Evolutionary conservation across 2,797 vertebrate species (phyloP).

Genomic region (Lepus oiostolus): DNA sequence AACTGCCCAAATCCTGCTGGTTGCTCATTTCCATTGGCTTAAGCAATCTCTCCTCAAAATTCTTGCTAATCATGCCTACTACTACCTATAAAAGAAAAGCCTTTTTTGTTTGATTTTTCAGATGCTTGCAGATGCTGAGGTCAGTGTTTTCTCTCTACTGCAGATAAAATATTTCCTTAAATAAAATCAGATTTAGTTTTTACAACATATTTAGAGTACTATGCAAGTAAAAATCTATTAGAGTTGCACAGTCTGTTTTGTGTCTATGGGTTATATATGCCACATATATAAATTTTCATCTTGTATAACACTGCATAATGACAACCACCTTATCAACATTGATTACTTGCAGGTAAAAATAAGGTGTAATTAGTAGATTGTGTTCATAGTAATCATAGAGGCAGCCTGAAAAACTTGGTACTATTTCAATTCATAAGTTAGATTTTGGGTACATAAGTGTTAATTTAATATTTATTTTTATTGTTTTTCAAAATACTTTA

Average conservation of each 20-base stretch:
- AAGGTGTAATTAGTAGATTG: background rate
- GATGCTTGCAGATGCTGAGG: background rate
- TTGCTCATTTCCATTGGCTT: background rate
- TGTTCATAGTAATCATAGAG: background rate
- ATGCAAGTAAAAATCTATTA: background rate
- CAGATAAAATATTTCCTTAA: background rate
- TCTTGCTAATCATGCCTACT: background rate
- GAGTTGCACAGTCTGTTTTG: background rate
- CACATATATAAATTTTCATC: background rate
- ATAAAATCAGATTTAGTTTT: background rate
- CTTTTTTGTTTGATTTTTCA: background rate
- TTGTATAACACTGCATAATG: background rate
- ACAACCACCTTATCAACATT: background rate
- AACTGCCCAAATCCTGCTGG: background rate
- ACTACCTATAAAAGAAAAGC: background rate
- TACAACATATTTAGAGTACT: background rate
- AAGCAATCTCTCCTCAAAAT: background rate
- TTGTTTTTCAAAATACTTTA: background rate
- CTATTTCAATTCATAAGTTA: background rate
- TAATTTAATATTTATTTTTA: constrained; percentile 4
- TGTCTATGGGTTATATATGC: background rate
- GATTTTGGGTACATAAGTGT: background rate
- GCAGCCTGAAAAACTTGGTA: background rate
- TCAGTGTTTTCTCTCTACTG: background rate
- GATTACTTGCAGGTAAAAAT: background rate